Conservation (phyloP, 1,140 invertebrate species). For the Nebria ingens region DNA sequence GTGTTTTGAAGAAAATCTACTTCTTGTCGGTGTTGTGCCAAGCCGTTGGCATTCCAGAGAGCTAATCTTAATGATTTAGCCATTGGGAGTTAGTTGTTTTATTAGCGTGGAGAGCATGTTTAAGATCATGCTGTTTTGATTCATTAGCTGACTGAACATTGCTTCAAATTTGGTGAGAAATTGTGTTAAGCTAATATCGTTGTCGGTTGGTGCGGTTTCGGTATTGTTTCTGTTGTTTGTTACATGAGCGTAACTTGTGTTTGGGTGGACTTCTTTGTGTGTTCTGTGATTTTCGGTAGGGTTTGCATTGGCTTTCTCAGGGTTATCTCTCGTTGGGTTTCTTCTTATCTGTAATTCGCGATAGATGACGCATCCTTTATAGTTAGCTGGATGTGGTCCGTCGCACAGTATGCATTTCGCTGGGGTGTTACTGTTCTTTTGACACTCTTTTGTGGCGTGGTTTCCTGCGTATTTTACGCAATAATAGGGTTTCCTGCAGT, state of each 20-base stretch:
- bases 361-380: slow-evolving; percentile 27
- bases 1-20: slow-evolving; percentile 18
- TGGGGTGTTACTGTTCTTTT: slow-evolving; percentile 22
- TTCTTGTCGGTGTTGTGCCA: slow-evolving; percentile 18
- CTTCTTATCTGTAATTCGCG: slow-evolving; percentile 19
- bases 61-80: slow-evolving; percentile 16
- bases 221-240: slow-evolving; percentile 1
- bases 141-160: slow-evolving; percentile 13
- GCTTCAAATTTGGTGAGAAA: slow-evolving; percentile 14
- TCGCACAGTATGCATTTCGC: slow-evolving; percentile 29
- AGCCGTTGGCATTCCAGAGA: slow-evolving; percentile 23
- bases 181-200: slow-evolving; percentile 12
- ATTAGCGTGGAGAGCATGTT: slow-evolving; percentile 19
- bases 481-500: slow-evolving; percentile 21
- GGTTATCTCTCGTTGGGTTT: slow-evolving; percentile 20
- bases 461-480: slow-evolving; percentile 30
- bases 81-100: slow-evolving; percentile 17
- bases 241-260: slow-evolving; percentile 1
- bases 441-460: slow-evolving; percentile 31
- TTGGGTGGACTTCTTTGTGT: slow-evolving; percentile 19
- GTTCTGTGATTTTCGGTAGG: slow-evolving; percentile 21
- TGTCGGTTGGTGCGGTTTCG: slow-evolving; percentile 1
- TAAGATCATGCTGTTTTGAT: slow-evolving; percentile 18
- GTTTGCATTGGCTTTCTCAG: slow-evolving; percentile 2
- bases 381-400: slow-evolving; percentile 31